These are phyloP conservation scores for Gouania willdenowi DNA, from an alignment of 2,797 vertebrate genomes.

Conservation along the genomic window DNA sequence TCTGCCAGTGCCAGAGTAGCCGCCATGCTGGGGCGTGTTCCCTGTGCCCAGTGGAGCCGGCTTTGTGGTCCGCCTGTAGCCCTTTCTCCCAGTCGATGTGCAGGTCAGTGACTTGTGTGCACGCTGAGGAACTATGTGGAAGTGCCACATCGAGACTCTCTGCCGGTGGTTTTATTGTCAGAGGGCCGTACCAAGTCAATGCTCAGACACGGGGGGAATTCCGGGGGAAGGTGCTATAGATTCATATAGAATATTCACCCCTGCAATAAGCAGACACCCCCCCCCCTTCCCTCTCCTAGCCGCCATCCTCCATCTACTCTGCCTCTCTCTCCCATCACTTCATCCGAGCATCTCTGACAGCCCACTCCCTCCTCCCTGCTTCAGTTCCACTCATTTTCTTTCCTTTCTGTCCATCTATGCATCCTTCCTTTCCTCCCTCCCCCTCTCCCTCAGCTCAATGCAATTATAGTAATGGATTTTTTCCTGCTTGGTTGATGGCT, in stretches of 20 bases:
- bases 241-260: slow-evolving; percentile 60
- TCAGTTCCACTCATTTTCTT: slow-evolving; percentile 71
- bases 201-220: slow-evolving; percentile 73
- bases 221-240: slow-evolving; percentile 74
- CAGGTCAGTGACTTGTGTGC: slow-evolving; percentile 30
- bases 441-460: slow-evolving; percentile 72
- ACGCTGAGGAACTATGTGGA: slow-evolving; percentile 51
- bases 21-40: slow-evolving; percentile 69
- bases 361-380: slow-evolving; percentile 47
- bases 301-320: slow-evolving; percentile 26
- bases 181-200: slow-evolving; percentile 89
- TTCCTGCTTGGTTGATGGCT: slow-evolving; percentile 84
- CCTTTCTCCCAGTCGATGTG: slow-evolving; percentile 9
- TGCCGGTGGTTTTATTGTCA: slow-evolving; percentile 96
- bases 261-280: slow-evolving; percentile 57
- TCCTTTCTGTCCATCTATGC: slow-evolving; percentile 71
- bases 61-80: slow-evolving; percentile 50
- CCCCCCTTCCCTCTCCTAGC: slow-evolving; percentile 5
- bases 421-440: slow-evolving; percentile 49
- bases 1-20: slow-evolving; percentile 34
- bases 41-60: slow-evolving; percentile 49
- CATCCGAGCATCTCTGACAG: slow-evolving; percentile 47
- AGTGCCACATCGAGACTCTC: slow-evolving; percentile 90
- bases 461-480: slow-evolving; percentile 97
- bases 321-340: slow-evolving; percentile 37